These are phyloP conservation scores for Ctenosaura bakeri DNA, from an alignment of 2,797 vertebrate genomes.

Conservation along the genomic window DNA sequence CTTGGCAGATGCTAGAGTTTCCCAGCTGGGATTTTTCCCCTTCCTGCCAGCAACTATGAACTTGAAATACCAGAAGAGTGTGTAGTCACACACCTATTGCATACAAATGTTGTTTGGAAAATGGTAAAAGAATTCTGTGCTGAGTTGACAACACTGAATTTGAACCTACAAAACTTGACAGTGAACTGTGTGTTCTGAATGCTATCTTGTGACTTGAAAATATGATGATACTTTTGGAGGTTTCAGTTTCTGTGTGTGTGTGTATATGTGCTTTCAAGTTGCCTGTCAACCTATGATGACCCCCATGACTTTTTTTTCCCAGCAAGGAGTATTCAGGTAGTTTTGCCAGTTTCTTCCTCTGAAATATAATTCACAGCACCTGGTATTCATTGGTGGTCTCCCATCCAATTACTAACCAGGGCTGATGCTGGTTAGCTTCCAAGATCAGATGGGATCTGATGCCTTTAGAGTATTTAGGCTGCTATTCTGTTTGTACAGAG, in stretches of 20 bases:
- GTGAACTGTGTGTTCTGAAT: not conserved
- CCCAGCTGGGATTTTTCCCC: not conserved
- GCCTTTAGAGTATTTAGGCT: too few species aligned
- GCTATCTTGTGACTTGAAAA: not conserved
- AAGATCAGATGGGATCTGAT: too few species aligned
- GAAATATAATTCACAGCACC: too few species aligned
- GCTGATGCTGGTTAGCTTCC: too few species aligned
- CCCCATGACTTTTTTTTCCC: too few species aligned
- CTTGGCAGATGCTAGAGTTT: not conserved
- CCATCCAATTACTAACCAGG: too few species aligned
- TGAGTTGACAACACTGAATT: conserved; percentile 7
- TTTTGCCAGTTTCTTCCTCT: too few species aligned
- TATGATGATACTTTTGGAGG: not conserved
- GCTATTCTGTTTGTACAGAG: too few species aligned
- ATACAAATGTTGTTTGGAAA: conserved; percentile 7
- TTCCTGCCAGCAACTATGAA: conserved; percentile 47
- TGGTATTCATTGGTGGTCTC: too few species aligned
- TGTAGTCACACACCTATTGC: conserved; percentile 20
- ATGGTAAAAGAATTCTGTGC: not conserved
- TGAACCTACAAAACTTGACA: not conserved
- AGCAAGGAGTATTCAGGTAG: too few species aligned
- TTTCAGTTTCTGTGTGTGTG: not conserved
- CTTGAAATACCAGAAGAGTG: conserved; percentile 75
- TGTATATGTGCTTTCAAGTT: too few species aligned
- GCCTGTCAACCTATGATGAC: too few species aligned